These are phyloP conservation scores for Ctenochaetus hawaiiensis DNA, from an alignment of 2,797 vertebrate genomes.

Conservation along the genomic window DNA sequence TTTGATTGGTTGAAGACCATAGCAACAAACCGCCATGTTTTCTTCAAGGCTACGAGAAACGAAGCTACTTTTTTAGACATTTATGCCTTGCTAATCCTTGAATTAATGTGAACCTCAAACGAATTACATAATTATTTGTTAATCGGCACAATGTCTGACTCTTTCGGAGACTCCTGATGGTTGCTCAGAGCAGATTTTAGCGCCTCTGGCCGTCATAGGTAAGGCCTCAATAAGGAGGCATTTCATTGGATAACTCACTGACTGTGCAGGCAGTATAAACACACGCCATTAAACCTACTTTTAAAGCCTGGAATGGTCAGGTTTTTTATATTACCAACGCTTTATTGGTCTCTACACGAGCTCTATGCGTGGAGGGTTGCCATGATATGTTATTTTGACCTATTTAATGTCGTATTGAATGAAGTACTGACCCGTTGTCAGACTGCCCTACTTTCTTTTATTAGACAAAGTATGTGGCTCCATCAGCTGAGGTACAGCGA, in stretches of 20 bases:
- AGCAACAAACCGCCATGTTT: slow-evolving; percentile 87
- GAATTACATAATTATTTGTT: not conserved
- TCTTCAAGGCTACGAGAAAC: slow-evolving; percentile 62
- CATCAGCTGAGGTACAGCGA: not conserved
- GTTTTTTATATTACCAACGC: slow-evolving; percentile 37
- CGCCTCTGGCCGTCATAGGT: slow-evolving; percentile 68
- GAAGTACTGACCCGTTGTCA: not conserved
- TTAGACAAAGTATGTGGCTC: not conserved
- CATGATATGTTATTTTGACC: not conserved
- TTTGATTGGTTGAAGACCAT: slow-evolving; percentile 80
- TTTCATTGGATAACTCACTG: slow-evolving; percentile 86
- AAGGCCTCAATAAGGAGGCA: slow-evolving; percentile 87
- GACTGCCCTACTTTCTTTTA: slow-evolving; percentile 4
- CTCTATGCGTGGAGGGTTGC: not conserved
- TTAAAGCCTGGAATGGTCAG: slow-evolving; percentile 54
- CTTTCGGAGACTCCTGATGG: slow-evolving; percentile 28
- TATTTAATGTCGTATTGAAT: not conserved
- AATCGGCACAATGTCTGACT: not conserved
- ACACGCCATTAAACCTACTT: slow-evolving; percentile 80
- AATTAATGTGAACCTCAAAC: not conserved
- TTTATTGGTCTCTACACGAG: not conserved
- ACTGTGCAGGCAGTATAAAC: slow-evolving; percentile 83
- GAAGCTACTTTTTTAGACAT: slow-evolving; percentile 62
- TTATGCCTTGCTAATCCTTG: slow-evolving; percentile 12
- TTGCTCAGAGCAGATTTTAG: slow-evolving; percentile 50